phyloP scores from a whole-genome alignment of 1,140 invertebrate genomes.

The Ephestia elutella region DNA sequence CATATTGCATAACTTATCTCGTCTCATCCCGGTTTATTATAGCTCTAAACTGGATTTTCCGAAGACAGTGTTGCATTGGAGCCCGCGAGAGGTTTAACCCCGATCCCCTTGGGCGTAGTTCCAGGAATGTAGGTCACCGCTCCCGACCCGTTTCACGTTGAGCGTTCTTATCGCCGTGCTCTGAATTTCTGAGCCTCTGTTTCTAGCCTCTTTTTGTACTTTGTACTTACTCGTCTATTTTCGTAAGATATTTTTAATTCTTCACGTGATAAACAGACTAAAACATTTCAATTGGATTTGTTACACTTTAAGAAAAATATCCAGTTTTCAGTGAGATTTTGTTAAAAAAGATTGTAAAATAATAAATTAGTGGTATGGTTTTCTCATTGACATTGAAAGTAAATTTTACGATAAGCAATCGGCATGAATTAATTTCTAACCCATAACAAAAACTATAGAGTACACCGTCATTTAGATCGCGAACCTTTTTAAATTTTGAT shows the following conservation, averaged over 20 bases:
- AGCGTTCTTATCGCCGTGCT: background rate
- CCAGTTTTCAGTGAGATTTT: no score
- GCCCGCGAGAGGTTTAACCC: conserved; percentile 15
- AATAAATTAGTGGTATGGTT: background rate
- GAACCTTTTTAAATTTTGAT: no score
- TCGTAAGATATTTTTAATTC: background rate
- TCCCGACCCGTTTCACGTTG: background rate
- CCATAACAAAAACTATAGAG: background rate
- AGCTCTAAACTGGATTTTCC: conserved; percentile 1
- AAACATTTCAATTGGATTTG: no score
- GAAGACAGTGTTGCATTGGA: conserved; percentile 12
- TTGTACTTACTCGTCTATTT: conserved; percentile 3
- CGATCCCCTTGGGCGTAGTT: conserved; percentile 19
- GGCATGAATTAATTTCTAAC: background rate
- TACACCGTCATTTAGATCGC: background rate
- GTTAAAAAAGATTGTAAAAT: no score
- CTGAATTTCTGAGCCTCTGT: background rate
- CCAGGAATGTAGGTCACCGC: conserved; percentile 22
- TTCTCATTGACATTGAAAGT: no score
- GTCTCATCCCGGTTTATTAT: background rate
- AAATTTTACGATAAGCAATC: background rate
- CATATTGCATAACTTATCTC: background rate
- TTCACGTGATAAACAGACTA: no score
- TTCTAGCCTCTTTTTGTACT: background rate
- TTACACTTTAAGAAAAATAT: no score